phyloP scores from a whole-genome alignment of 2,888 invertebrate genomes.

The Euzophera pinguis region DNA sequence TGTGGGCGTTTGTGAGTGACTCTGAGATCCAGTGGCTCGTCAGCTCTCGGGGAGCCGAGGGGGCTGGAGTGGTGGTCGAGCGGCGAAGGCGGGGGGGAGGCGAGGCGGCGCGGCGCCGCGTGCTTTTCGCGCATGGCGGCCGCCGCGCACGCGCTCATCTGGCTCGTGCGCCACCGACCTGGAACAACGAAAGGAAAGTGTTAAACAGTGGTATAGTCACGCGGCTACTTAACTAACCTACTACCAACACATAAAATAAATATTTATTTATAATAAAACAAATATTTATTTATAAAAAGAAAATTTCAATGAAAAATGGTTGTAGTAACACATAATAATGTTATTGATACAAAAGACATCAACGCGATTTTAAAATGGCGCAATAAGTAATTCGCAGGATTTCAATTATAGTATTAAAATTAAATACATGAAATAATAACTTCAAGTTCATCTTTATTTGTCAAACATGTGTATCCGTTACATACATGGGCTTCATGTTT shows the following conservation, averaged over 20 bases:
- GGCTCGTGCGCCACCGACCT: slow-evolving; percentile 80
- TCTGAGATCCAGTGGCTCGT: slow-evolving; percentile 93
- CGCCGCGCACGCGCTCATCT: slow-evolving; percentile 87
- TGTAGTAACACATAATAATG: neutral
- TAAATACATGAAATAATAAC: no score
- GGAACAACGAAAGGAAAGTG: slow-evolving; percentile 42
- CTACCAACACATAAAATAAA: no score
- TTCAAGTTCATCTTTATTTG: no score
- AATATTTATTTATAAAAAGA: no score
- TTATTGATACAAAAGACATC: neutral
- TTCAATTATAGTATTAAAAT: no score
- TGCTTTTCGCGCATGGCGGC: slow-evolving; percentile 92
- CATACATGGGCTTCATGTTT: no score
- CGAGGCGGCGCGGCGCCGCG: slow-evolving; percentile 94
- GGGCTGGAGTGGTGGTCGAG: slow-evolving; percentile 72
- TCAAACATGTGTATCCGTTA: no score
- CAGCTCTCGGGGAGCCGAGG: slow-evolving; percentile 73
- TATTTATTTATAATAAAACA: no score
- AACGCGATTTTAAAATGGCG: neutral
- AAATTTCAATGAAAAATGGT: no score
- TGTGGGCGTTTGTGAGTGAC: slow-evolving; percentile 89
- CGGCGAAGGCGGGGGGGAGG: slow-evolving; percentile 71
- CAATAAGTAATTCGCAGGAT: no score
- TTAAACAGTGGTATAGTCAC: neutral
- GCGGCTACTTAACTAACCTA: no score